Base-by-base conservation (phyloP, 2,888 invertebrate species). In the Parascotia fuliginaria region DNA sequence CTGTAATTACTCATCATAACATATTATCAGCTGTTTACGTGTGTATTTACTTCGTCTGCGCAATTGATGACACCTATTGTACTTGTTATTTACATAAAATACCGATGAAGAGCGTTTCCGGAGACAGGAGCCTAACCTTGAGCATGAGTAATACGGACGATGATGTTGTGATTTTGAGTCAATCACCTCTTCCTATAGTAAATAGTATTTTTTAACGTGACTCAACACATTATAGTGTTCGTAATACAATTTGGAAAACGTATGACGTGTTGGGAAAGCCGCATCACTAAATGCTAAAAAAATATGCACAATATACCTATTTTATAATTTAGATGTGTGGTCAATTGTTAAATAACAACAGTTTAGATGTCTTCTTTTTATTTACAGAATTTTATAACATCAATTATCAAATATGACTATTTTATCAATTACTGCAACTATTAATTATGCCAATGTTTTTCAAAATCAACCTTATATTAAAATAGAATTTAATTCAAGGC, bases 11-110 rank as follows among this genome's bases (percentile, higher is more conserved):
- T 11, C n/a, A n/a, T n/a, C n/a, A n/a, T 11, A 11, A 11, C 11
- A 1, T 27, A 9, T 27, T 9, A n/a, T n/a, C 27, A 3, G 4
- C 11, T 29, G 29, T 31, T 31, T 31, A 31, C 13, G 31, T 31
- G 1, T 7, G 13, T 31, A 13, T 31, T 31, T 31, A 7, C 31
- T 31, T 13, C 12, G 13, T 31, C 7, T 31, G 13, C 13, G 31
- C 13, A 31, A 31, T 31, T 24, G 24, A 32, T 53, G 59, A 53
- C 60, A 36, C 59, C 53, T 58, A 16, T 3, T 34, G 6, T 31
- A 13, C 4, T 29, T 6, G 13, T 24, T 2, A 36, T 58, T 47
- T 32, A 31, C 31, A 42, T 36, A 55, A n/a, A 47, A 28, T 22
- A 24, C 34, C 31, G 5, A 39, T 50, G 27, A 43, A 43, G 43